Percentiles rank a stretch among this genome's conserved stretches.
Evolutionary conservation across 23 tunicate genomes (phyloP).

Genomic region (Ascidia mentula): DNA sequence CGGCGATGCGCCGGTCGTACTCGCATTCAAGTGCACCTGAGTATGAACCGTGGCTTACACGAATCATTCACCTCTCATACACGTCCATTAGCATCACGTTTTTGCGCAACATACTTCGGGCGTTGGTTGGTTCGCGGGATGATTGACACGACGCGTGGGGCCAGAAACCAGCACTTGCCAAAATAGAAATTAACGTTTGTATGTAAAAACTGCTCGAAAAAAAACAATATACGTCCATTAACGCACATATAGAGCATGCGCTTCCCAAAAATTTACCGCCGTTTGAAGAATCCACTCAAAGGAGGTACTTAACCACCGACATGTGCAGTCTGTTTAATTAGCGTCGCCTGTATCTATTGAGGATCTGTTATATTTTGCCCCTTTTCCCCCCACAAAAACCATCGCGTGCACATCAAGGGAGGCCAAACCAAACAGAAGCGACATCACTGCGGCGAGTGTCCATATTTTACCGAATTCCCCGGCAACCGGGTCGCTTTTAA

Average conservation of each 20-base stretch:
- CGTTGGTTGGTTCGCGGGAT: neutral
- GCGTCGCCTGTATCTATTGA: too few species aligned
- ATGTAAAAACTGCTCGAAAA: too few species aligned
- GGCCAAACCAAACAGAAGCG: neutral
- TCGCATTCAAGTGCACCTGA: constrained; percentile 1
- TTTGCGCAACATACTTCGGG: neutral
- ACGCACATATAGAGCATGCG: too few species aligned
- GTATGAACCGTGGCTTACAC: neutral
- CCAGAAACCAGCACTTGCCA: too few species aligned
- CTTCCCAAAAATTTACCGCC: too few species aligned
- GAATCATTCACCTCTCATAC: neutral
- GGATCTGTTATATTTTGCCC: too few species aligned
- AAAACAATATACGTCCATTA: too few species aligned
- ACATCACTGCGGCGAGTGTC: neutral
- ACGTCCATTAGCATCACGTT: neutral
- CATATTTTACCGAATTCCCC: neutral
- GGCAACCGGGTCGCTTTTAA: neutral
- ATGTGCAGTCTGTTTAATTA: too few species aligned
- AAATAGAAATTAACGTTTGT: too few species aligned
- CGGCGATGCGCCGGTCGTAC: neutral
- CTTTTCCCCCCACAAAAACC: too few species aligned
- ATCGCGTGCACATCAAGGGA: neutral
- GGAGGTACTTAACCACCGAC: too few species aligned
- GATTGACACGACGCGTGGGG: neutral
- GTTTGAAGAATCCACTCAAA: too few species aligned